phyloP scores from a whole-genome alignment of 2,888 invertebrate species.

The Sialis lutaria region DNA sequence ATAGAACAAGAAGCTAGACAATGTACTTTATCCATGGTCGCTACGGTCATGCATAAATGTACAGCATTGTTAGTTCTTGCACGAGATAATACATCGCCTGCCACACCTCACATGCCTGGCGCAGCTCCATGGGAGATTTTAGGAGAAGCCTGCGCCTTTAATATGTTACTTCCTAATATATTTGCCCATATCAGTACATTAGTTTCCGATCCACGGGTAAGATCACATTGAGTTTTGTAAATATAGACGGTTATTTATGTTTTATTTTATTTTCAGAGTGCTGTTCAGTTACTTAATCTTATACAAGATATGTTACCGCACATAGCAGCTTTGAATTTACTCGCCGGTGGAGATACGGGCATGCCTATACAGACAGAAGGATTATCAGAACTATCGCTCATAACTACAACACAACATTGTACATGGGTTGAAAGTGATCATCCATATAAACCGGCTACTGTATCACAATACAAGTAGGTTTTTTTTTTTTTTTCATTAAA shows the following conservation, averaged over 20 bases:
- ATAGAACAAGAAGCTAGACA: conserved; percentile 46
- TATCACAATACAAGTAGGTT: conserved; percentile 60
- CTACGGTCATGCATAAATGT: conserved; percentile 58
- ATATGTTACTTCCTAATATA: conserved; percentile 64
- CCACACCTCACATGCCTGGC: conserved; percentile 32
- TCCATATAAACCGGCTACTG: conserved; percentile 81
- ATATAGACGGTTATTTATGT: conserved; percentile 6
- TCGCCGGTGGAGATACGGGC: conserved; percentile 19
- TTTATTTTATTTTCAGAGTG: conserved; percentile 38
- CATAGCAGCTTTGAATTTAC: conserved; percentile 67
- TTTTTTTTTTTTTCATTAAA: too few species aligned
- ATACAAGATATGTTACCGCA: conserved; percentile 81
- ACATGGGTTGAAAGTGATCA: conserved; percentile 92
- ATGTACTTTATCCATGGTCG: conserved; percentile 57
- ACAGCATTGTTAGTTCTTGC: conserved; percentile 61
- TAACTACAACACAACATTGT: conserved; percentile 72
- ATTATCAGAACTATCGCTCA: conserved; percentile 10
- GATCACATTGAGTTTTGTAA: conserved; percentile 10
- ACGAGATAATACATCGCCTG: conserved; percentile 43
- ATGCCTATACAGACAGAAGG: conserved; percentile 8
- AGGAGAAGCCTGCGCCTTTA: conserved; percentile 41
- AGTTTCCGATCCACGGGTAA: conserved; percentile 67
- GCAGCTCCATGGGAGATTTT: conserved; percentile 33
- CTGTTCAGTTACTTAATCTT: conserved; percentile 68
- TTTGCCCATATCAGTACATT: conserved; percentile 73